A percentile compares a stretch with the other conserved stretches of the same genome.
These are phyloP conservation scores for Vimba vimba DNA, from an alignment of 2,113 vertebrate genomes.

Conservation along the genomic window DNA sequence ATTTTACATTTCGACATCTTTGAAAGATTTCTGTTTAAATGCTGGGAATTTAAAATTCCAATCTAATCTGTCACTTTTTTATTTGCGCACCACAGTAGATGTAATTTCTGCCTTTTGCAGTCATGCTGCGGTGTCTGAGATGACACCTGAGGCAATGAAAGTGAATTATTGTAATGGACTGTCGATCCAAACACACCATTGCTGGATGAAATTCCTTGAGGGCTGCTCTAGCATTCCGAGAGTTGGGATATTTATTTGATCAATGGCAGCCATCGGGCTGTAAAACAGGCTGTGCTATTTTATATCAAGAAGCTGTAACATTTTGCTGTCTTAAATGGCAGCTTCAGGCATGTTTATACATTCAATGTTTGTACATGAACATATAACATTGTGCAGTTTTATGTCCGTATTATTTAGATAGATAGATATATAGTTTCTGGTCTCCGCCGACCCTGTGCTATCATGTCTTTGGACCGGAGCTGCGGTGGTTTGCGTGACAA, in stretches of 20 bases:
- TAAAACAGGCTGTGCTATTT: conserved; percentile 49
- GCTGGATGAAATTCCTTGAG: conserved; percentile 49
- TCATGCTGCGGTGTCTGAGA: conserved; percentile 4
- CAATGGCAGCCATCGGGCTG: conserved; percentile 36
- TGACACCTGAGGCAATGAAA: conserved; percentile 35
- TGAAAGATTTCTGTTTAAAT: conserved; percentile 12
- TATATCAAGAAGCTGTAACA: conserved; percentile 18
- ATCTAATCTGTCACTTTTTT: conserved; percentile 15
- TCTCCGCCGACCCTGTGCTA: too few species aligned
- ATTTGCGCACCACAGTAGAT: not conserved
- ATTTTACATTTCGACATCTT: not conserved
- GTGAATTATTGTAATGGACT: conserved; percentile 53
- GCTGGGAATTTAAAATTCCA: not conserved
- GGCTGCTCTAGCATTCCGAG: conserved; percentile 38
- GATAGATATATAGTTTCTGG: not conserved
- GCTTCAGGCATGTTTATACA: conserved; percentile 45
- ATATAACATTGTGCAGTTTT: conserved; percentile 4
- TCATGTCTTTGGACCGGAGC: too few species aligned
- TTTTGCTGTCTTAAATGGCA: conserved; percentile 36
- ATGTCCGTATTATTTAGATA: conserved; percentile 6
- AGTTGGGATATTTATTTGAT: conserved; percentile 53
- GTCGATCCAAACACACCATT: conserved; percentile 40
- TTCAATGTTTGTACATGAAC: conserved; percentile 21
- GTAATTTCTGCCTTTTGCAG: not conserved
- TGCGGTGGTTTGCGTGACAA: too few species aligned